Evolutionary conservation across 2,113 vertebrate species (phyloP).

Genomic region (Gobius niger): DNA sequence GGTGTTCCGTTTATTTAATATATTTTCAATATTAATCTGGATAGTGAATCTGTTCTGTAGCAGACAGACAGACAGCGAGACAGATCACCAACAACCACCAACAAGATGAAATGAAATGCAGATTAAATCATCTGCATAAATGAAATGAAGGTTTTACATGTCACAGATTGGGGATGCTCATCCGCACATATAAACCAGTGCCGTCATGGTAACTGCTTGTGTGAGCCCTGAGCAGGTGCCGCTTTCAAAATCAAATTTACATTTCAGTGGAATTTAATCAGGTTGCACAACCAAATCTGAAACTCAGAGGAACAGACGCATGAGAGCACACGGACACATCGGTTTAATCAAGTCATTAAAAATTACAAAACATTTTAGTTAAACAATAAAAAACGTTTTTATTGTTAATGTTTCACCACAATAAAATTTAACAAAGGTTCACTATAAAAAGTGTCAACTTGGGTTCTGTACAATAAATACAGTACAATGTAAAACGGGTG

Average conservation of each 20-base stretch:
- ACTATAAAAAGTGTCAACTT: constrained; percentile 87
- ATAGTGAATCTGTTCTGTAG: background rate
- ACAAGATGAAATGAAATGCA: constrained; percentile 10
- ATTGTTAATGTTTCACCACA: constrained; percentile 86
- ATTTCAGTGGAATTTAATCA: background rate
- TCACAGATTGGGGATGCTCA: background rate
- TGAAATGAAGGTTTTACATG: too few species aligned
- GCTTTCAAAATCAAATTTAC: background rate
- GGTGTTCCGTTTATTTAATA: constrained; percentile 27
- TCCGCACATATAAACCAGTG: constrained; percentile 13
- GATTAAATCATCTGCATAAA: background rate
- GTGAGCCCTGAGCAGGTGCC: constrained; percentile 5
- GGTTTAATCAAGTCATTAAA: too few species aligned
- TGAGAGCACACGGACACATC: too few species aligned
- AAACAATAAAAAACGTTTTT: constrained; percentile 74
- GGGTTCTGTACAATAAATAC: constrained; percentile 96
- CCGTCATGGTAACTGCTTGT: constrained; percentile 31
- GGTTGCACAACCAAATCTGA: background rate
- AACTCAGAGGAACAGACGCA: too few species aligned
- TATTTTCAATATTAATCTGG: background rate
- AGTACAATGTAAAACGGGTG: constrained; percentile 88
- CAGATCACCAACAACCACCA: background rate
- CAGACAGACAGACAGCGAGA: background rate
- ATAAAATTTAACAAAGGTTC: constrained; percentile 98
- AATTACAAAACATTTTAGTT: constrained; percentile 38